Evolutionary conservation across 2,113 vertebrate genomes (phyloP).

Genomic region (Plestiodon gilberti): DNA sequence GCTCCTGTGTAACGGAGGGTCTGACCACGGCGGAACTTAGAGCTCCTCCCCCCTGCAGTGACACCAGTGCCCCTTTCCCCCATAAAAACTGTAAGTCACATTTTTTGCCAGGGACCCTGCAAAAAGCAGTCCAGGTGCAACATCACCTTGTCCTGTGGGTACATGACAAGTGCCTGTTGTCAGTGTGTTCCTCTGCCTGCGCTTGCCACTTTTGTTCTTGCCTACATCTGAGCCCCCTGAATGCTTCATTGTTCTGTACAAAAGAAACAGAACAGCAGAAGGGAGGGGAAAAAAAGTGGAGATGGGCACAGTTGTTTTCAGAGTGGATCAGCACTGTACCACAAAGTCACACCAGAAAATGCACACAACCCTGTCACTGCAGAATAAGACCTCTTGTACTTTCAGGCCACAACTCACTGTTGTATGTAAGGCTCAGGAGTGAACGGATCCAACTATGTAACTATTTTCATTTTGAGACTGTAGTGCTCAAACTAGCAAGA

Average conservation of each 20-base stretch:
- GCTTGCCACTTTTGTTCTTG: conserved; percentile 30
- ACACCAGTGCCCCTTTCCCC: no score
- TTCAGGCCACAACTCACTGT: conserved; percentile 25
- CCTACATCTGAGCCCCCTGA: conserved; percentile 7
- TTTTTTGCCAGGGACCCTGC: not conserved
- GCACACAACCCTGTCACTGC: conserved; percentile 19
- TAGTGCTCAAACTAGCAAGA: not conserved
- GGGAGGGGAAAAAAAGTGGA: not conserved
- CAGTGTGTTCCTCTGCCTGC: conserved; percentile 34
- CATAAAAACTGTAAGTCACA: not conserved
- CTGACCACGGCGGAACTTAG: no score
- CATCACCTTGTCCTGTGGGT: conserved; percentile 59
- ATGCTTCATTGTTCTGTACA: conserved; percentile 27
- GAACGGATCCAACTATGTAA: not conserved
- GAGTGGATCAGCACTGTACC: conserved; percentile 15
- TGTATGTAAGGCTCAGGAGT: conserved; percentile 47
- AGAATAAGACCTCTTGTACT: conserved; percentile 52
- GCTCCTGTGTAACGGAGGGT: no score
- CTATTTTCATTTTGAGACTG: conserved; percentile 20
- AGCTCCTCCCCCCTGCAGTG: no score
- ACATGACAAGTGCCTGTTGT: conserved; percentile 37
- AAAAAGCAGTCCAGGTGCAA: conserved; percentile 47
- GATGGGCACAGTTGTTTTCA: not conserved
- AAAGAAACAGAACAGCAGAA: conserved; percentile 13
- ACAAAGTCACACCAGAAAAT: not conserved